phyloP scores from a whole-genome alignment of 2,797 vertebrate genomes.

The Lutjanus argentimaculatus region DNA sequence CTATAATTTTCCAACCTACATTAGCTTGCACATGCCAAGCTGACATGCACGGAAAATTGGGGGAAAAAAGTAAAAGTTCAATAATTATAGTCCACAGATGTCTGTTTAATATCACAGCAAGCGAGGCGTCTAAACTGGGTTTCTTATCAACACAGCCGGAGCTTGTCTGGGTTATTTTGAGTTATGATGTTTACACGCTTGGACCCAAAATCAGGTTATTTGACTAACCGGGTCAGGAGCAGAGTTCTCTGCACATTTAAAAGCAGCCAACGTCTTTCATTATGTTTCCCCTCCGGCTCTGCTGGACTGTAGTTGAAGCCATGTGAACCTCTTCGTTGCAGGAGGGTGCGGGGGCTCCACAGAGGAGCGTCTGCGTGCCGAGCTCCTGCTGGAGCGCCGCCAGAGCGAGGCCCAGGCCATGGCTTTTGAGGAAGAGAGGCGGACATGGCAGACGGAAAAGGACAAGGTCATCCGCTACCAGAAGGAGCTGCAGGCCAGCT shows the following conservation, averaged over 20 bases:
- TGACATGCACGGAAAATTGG: conserved; percentile 12
- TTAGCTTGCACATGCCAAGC: background rate
- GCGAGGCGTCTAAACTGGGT: conserved; percentile 12
- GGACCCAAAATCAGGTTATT: conserved; percentile 56
- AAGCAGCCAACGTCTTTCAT: conserved; percentile 54
- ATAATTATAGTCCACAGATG: conserved; percentile 20
- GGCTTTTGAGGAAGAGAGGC: conserved; percentile 93
- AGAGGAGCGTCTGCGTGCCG: conserved; percentile 92
- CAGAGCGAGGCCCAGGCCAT: conserved; percentile 94
- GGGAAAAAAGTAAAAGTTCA: background rate
- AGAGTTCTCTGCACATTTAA: conserved; percentile 29
- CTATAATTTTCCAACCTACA: background rate
- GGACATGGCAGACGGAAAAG: conserved; percentile 97
- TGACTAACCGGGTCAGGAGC: conserved; percentile 55
- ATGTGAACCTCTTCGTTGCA: conserved; percentile 54
- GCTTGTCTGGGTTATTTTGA: conserved; percentile 34
- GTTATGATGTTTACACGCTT: conserved; percentile 29
- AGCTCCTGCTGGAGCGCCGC: conserved; percentile 94
- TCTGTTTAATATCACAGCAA: conserved; percentile 33
- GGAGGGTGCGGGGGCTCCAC: conserved; percentile 75
- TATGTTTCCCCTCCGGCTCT: conserved; percentile 37
- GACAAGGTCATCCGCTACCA: conserved; percentile 98
- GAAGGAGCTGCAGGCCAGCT: conserved; percentile 97
- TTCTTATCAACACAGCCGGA: conserved; percentile 40
- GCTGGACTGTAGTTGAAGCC: conserved; percentile 50